Evolutionary conservation across 2,113 vertebrate genomes (phyloP).

Genomic region (Vulpes vulpes): DNA sequence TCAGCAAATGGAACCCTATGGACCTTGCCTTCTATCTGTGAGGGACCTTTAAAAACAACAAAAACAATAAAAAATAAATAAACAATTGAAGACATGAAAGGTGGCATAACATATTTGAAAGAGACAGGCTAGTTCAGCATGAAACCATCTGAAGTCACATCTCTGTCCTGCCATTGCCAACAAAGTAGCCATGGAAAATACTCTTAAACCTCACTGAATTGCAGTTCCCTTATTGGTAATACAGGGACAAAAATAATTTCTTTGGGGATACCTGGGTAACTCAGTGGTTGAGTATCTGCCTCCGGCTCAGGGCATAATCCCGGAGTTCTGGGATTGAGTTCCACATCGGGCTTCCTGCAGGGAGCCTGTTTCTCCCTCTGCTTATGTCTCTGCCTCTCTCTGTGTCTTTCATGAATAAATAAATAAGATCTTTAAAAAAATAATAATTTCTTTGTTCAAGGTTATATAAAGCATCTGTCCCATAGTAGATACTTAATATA

Average conservation of each 20-base stretch:
- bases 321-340: too few relatives aligned
- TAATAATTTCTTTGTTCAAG: background rate
- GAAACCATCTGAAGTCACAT: background rate
- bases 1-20: background rate
- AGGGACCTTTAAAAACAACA: background rate
- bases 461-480: background rate
- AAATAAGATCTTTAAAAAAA: too few relatives aligned
- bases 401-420: too few relatives aligned
- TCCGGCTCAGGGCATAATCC: too few relatives aligned
- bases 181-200: background rate
- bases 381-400: too few relatives aligned
- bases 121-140: background rate
- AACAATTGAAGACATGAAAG: conserved; percentile 14
- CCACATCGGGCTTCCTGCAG: too few relatives aligned
- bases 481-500: background rate
- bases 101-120: background rate
- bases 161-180: background rate
- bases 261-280: background rate
- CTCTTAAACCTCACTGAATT: conserved; percentile 23
- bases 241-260: background rate
- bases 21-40: background rate
- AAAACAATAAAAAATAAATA: background rate
- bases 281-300: too few relatives aligned
- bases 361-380: too few relatives aligned
- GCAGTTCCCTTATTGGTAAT: background rate